These are phyloP conservation scores for Pteropus rufus DNA, from an alignment of 2,797 vertebrate species.

Conservation along the genomic window DNA sequence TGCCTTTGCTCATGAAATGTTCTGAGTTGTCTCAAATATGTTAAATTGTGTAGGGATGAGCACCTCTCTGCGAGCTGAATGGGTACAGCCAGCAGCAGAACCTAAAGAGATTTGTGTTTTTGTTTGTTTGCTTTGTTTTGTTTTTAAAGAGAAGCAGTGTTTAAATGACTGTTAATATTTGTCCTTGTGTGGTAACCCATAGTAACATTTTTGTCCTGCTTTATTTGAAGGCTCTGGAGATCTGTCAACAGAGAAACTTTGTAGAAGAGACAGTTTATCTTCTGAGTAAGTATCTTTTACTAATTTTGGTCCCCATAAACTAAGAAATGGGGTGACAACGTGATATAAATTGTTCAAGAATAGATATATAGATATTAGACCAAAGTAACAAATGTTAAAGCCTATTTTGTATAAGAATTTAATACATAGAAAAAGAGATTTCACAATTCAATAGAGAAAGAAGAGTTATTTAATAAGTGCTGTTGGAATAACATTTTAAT, in stretches of 20 bases:
- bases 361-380: neutral
- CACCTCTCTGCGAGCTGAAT: neutral
- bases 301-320: neutral
- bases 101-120: neutral
- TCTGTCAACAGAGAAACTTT: slow-evolving; percentile 98
- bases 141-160: slow-evolving; percentile 15
- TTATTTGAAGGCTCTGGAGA: slow-evolving; percentile 93
- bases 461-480: neutral
- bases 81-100: neutral
- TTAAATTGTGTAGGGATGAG: neutral
- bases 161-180: neutral
- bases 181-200: neutral
- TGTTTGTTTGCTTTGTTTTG: neutral
- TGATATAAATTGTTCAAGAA: neutral
- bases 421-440: neutral
- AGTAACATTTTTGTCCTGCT: slow-evolving; percentile 43
- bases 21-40: neutral
- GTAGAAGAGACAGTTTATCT: slow-evolving; percentile 98
- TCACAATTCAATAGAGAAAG: neutral
- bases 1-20: neutral
- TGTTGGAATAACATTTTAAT: neutral
- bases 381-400: neutral
- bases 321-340: neutral
- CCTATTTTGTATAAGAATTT: neutral
- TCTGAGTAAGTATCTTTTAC: slow-evolving; percentile 90